phyloP scores from a whole-genome alignment of 1,140 invertebrate species.

The Tetramorium alpestre region DNA sequence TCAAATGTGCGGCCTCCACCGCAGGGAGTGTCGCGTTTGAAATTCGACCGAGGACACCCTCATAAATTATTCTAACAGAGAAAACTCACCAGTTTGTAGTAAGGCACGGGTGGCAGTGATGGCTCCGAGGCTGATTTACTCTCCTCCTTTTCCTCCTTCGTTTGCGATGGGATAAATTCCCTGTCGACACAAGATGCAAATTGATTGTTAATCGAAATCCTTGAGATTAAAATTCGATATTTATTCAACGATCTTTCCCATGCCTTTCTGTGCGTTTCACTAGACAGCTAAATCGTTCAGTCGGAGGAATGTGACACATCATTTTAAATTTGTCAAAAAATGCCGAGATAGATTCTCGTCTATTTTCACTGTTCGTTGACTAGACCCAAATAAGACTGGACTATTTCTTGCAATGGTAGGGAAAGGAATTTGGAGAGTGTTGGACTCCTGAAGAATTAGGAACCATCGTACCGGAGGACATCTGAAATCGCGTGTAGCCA shows the following conservation, averaged over 20 bases:
- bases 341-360: neutral
- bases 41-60: neutral
- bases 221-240: neutral
- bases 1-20: neutral
- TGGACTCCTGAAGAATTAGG: neutral
- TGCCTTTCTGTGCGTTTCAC: neutral
- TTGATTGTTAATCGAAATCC: slow-evolving; percentile 23
- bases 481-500: neutral
- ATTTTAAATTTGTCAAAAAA: neutral
- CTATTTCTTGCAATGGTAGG: neutral
- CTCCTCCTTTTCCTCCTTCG: slow-evolving; percentile 77
- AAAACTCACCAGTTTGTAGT: slow-evolving; percentile 82
- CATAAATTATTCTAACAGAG: slow-evolving; percentile 40
- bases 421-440: neutral
- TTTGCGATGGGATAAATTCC: slow-evolving; percentile 83
- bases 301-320: neutral
- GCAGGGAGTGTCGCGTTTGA: neutral
- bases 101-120: slow-evolving; percentile 81
- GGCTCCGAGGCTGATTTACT: slow-evolving; percentile 73
- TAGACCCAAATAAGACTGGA: neutral
- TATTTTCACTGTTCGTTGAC: neutral
- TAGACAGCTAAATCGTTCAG: neutral
- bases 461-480: neutral
- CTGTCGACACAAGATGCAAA: slow-evolving; percentile 79
- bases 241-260: neutral